Evolutionary conservation across 2,797 vertebrate genomes (phyloP), one percentile per base, ranked within the genome.

Genomic region (Gadopsis marmoratus): DNA sequence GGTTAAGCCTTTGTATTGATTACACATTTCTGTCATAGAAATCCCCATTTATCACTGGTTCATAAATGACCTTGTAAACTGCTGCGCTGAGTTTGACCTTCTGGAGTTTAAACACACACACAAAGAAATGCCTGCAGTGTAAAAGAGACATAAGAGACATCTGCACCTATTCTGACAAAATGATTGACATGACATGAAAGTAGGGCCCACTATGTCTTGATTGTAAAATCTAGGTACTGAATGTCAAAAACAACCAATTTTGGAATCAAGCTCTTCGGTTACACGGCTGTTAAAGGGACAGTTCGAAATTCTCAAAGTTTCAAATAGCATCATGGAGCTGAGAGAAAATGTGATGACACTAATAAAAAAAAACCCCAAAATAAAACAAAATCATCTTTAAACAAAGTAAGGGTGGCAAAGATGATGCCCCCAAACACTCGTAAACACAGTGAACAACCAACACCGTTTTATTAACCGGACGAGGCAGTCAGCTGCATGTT

Each of bases 1-100:
- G 68, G 43, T 81, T 87, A 73, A 86, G 79, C 82, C 55, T 66
- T 70, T 35, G 63, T 37, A 90, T 89, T 19, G 86, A 92, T 89
- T 65, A 68, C 13, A 64, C 60, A 54, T 69, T 74, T 70, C 55
- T 74, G 66, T 87, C 63, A 71, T 48, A 71, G 69, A 79, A 26
- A 48, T 69, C 59, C 55, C 58, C 81, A 72, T 89, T 78, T 60
- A 64, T 87, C 74, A 77, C 50, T 23, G 35, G 63, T 60, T 73
- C 62, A 68, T 88, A 84, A 85, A 79, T 71, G 71, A 86, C 70
- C 81, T 74, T 66, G 76, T 75, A 74, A 89, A 64, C 76, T 17
- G 48, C 76, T 79, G 66, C 63, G 37, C 61, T 63, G 19, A 8
- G 19, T 8, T 6, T 51, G 76, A 85, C 77, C 71, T 50, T 59